These are phyloP conservation scores for Nysson spinosus DNA, from an alignment of 2,888 invertebrate genomes.

Conservation along the genomic window DNA sequence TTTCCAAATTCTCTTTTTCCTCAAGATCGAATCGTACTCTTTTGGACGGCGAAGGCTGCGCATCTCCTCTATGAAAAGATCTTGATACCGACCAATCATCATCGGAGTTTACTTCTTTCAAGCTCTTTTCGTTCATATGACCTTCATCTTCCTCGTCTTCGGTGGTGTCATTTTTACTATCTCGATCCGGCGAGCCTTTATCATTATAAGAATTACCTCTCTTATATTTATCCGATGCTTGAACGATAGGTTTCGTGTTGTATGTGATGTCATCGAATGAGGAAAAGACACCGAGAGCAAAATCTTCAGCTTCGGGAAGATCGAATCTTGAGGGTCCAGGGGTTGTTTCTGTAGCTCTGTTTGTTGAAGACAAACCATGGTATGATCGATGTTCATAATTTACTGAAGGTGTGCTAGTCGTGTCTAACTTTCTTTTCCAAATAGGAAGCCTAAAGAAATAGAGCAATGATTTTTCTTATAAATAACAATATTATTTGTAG, in stretches of 20 bases:
- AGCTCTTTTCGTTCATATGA: slow-evolving; percentile 58
- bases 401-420: slow-evolving; percentile 33
- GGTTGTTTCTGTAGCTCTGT: slow-evolving; percentile 74
- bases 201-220: slow-evolving; percentile 37
- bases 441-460: slow-evolving; percentile 76
- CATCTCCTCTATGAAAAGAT: slow-evolving; percentile 70
- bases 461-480: slow-evolving; percentile 12
- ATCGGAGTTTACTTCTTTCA: slow-evolving; percentile 69
- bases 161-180: slow-evolving; percentile 70
- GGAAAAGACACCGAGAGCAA: slow-evolving; percentile 81
- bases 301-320: slow-evolving; percentile 85
- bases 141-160: slow-evolving; percentile 75
- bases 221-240: slow-evolving; percentile 78
- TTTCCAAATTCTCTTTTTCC: slow-evolving; percentile 81
- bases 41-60: slow-evolving; percentile 73
- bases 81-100: slow-evolving; percentile 73
- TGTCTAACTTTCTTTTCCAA: slow-evolving; percentile 80
- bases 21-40: slow-evolving; percentile 81
- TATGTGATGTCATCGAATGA: slow-evolving; percentile 86
- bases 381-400: slow-evolving; percentile 66
- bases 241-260: slow-evolving; percentile 84
- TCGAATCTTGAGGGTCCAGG: slow-evolving; percentile 83
- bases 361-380: slow-evolving; percentile 58
- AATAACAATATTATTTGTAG: not conserved
- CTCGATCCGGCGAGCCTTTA: slow-evolving; percentile 66